phyloP scores from a whole-genome alignment of 2,888 invertebrate species.

The Harpagoxenus sublaevis region DNA sequence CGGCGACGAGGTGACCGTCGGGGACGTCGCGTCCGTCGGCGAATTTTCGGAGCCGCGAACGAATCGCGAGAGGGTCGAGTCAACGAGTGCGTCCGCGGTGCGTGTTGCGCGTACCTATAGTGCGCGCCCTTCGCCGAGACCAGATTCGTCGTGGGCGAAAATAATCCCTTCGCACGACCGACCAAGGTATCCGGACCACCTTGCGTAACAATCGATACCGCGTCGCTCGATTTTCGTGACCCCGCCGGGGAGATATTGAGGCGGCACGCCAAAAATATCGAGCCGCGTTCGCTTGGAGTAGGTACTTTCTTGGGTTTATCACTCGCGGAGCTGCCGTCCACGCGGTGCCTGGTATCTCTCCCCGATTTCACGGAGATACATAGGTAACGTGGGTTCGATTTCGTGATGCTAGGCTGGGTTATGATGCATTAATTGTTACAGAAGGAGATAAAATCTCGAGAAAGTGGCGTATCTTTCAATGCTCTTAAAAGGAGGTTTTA shows the following conservation, averaged over 20 bases:
- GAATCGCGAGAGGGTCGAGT: no score
- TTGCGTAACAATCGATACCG: conserved; percentile 34
- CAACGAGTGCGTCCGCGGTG: no score
- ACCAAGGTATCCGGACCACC: neutral
- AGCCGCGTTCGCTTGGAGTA: neutral
- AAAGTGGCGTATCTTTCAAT: neutral
- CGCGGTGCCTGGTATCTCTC: neutral
- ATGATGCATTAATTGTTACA: neutral
- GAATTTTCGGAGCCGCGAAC: no score
- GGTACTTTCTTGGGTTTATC: conserved; percentile 8
- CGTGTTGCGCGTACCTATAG: no score
- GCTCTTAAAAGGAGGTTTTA: neutral
- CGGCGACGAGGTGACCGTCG: neutral
- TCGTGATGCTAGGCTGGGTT: neutral
- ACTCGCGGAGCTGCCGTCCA: neutral
- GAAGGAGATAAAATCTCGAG: neutral
- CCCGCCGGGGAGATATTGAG: neutral
- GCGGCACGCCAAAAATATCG: conserved; percentile 34
- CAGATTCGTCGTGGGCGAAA: neutral
- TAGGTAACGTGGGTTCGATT: neutral
- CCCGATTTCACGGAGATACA: neutral
- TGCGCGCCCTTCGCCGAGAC: no score
- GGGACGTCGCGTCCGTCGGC: neutral
- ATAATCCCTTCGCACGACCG: neutral
- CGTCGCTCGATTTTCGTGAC: conserved; percentile 12